These are phyloP conservation scores for Bombus soroeensis DNA, from an alignment of 1,140 invertebrate species.

Conservation along the genomic window DNA sequence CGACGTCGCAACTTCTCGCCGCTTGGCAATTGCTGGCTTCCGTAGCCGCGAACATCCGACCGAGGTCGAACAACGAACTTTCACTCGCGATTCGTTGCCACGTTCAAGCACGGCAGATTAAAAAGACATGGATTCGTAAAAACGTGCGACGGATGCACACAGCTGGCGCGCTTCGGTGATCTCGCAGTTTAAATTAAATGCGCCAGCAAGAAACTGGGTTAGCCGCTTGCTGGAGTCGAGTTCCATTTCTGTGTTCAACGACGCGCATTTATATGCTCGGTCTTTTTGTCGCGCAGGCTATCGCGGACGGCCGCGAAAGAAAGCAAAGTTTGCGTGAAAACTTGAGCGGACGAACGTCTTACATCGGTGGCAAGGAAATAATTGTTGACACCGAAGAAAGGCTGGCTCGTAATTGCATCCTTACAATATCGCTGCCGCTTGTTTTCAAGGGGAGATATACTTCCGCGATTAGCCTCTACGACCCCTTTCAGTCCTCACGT, in stretches of 20 bases:
- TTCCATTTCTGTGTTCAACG: background rate
- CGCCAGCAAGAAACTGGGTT: background rate
- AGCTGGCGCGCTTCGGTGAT: too few relatives aligned
- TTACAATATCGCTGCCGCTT: background rate
- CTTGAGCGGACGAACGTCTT: too few relatives aligned
- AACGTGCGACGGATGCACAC: background rate
- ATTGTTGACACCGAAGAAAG: background rate
- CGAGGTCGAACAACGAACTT: conserved; percentile 32
- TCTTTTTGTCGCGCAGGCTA: background rate
- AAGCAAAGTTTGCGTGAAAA: background rate
- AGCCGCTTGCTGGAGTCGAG: background rate
- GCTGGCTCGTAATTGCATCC: background rate
- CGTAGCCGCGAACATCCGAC: background rate
- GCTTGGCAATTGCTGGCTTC: background rate
- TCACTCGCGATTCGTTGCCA: conserved; percentile 33
- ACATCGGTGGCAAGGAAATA: too few relatives aligned
- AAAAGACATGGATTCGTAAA: background rate
- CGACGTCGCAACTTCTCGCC: background rate
- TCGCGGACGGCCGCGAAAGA: background rate
- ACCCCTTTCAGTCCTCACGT: background rate
- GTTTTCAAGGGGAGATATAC: background rate
- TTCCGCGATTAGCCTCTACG: background rate
- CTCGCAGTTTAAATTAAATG: background rate
- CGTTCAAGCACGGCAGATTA: background rate
- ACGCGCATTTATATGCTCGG: background rate